Conservation (phyloP, 1,140 invertebrate genomes). For the Calliphora vicina region DNA sequence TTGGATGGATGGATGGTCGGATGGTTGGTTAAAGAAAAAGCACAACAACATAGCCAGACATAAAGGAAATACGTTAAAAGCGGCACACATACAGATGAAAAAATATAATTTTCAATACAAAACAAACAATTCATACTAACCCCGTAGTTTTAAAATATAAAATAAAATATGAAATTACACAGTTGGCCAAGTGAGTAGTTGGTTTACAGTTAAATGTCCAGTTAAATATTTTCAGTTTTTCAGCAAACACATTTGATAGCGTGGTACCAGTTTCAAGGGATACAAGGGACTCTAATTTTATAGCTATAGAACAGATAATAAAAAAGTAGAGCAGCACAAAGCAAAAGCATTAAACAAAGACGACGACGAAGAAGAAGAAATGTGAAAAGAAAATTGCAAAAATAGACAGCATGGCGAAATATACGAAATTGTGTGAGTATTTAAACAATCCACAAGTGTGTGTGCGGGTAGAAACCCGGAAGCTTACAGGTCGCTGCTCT, state of each 20-base stretch:
- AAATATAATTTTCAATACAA: neutral
- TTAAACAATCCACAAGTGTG: slow-evolving; percentile 60
- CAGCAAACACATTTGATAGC: too few relatives aligned
- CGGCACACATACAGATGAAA: too few relatives aligned
- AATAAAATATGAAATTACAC: too few relatives aligned
- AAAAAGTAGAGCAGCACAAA: neutral
- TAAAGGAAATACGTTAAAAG: neutral
- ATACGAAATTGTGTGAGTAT: neutral
- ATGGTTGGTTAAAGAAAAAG: neutral
- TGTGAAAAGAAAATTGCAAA: neutral
- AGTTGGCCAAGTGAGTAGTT: too few relatives aligned
- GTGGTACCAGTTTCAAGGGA: too few relatives aligned
- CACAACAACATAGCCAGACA: slow-evolving; percentile 1
- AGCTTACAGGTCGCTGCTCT: slow-evolving; percentile 40
- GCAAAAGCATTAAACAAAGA: neutral
- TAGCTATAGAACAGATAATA: neutral
- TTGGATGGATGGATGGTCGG: neutral
- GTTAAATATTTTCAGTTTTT: too few relatives aligned
- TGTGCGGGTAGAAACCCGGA: slow-evolving; percentile 47
- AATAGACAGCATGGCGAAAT: neutral
- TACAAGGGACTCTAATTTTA: too few relatives aligned
- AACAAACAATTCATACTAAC: too few relatives aligned
- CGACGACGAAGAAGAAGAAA: neutral
- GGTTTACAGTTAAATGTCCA: too few relatives aligned
- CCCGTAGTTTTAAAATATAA: too few relatives aligned